Base-by-base conservation (phyloP, 2,797 vertebrate genomes). In the Allobates femoralis region DNA sequence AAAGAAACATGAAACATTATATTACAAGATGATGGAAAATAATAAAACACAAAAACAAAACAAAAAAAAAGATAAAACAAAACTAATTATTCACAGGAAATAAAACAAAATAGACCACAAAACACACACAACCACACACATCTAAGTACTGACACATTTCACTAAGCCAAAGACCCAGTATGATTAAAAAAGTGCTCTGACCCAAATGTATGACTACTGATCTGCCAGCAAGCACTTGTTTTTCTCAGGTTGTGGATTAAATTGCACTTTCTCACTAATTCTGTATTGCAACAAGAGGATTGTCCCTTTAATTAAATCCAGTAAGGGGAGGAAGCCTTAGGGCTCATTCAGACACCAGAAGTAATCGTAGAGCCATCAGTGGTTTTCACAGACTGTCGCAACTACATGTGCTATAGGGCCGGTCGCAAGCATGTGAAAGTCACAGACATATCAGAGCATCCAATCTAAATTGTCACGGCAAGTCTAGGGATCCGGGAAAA, bases 1-100 rank as follows among this genome's bases (percentile, higher is more conserved):
- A 91, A 93, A 90, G 95, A 90, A 95, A 96, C 92, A 94, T 90
- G 93, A 90, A 92, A 46, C 96, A 95, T 93, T 93, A 14, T 90
- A 41, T 53, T 92, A 79, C n/a, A 92, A 90, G 74, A 89, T 90
- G 76, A 90, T 71, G 88, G 90, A 56, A 46, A 90, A 92, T 81
- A 88, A 91, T 91, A 78, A 73, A 19, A 12, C 12, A 88, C 83
- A 66, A 85, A 89, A 89, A 34, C 83, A 71, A 86, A 55, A 81
- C 86, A 28, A 81, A 81, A 51, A n/a, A 10, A 51, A 71, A 55
- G 11, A 46, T 8, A 46, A 46, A 46, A 41, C 3, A 41, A 41
- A 41, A 46, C 8, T 46, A 32, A 77, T 19, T 12, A 21, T 34
- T 34, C 37, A 73, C 11, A 46, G 14, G 8, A 74, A 50, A 74